Conservation (phyloP, 1,140 invertebrate genomes). For the Drosophila pachea region DNA sequence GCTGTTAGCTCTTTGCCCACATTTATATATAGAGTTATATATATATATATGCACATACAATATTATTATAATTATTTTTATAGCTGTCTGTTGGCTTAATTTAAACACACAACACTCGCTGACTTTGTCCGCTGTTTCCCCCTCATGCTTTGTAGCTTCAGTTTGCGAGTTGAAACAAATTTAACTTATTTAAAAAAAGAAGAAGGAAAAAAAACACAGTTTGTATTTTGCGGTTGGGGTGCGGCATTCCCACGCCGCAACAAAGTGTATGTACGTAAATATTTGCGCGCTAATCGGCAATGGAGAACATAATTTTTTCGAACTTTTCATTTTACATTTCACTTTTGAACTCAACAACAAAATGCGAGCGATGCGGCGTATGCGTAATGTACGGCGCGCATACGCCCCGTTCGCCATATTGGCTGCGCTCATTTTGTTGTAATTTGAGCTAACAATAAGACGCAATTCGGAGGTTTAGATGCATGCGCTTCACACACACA, state of each 20-base stretch:
- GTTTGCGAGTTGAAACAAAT: conserved; percentile 60
- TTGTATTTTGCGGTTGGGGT: conserved; percentile 43
- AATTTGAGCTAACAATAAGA: conserved; percentile 12
- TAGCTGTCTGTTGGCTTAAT: conserved; percentile 59
- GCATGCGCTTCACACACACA: conserved; percentile 7
- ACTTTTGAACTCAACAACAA: neutral
- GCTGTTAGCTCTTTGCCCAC: neutral
- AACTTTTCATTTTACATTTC: conserved; percentile 13
- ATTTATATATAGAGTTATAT: neutral
- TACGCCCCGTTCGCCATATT: conserved; percentile 49
- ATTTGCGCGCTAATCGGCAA: conserved; percentile 55
- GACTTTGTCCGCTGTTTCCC: conserved; percentile 35
- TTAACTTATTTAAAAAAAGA: conserved; percentile 54
- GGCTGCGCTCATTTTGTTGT: neutral
- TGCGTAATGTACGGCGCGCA: conserved; percentile 41
- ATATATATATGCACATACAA: neutral
- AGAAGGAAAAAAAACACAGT: conserved; percentile 15
- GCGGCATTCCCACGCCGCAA: conserved; percentile 63
- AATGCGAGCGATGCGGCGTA: conserved; percentile 30
- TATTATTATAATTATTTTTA: conserved; percentile 35
- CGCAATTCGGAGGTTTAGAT: conserved; percentile 18
- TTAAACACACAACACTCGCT: conserved; percentile 39
- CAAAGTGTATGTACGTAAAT: conserved; percentile 40
- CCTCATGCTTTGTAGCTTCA: neutral
- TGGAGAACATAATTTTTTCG: conserved; percentile 3